These are phyloP conservation scores for Alitta virens DNA, from an alignment of 2,888 invertebrate genomes.

Conservation along the genomic window DNA sequence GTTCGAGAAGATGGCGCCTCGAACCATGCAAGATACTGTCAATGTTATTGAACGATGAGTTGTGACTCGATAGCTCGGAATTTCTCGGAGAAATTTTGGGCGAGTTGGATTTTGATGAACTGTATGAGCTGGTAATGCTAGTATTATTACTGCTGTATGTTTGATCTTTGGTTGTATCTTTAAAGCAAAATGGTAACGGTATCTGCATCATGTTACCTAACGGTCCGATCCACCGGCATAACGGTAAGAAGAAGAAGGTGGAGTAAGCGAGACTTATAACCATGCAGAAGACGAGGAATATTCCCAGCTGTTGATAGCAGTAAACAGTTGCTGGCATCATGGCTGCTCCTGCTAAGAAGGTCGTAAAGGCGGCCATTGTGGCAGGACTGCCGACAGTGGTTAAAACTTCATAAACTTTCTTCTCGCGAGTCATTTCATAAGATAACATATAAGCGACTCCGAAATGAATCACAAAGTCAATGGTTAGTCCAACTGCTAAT, in stretches of 20 bases:
- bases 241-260: constrained; percentile 57
- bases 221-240: constrained; percentile 75
- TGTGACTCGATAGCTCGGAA: too few relatives aligned
- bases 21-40: too few relatives aligned
- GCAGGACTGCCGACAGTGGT: constrained; percentile 76
- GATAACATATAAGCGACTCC: constrained; percentile 70
- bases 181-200: neutral
- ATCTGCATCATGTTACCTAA: constrained; percentile 57
- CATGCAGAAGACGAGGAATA: constrained; percentile 84
- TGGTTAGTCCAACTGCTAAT: constrained; percentile 86
- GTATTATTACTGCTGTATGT: too few relatives aligned
- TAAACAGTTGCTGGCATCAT: constrained; percentile 84
- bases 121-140: too few relatives aligned
- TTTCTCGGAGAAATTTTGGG: too few relatives aligned
- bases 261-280: constrained; percentile 74
- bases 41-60: too few relatives aligned
- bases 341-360: constrained; percentile 81
- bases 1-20: too few relatives aligned
- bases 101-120: too few relatives aligned
- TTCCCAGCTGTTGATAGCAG: constrained; percentile 88
- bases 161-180: too few relatives aligned
- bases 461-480: constrained; percentile 90
- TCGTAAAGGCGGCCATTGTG: constrained; percentile 81
- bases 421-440: constrained; percentile 58
- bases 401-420: constrained; percentile 40